Percentiles rank a stretch among this genome's conserved stretches.
Conservation (phyloP, 2,113 vertebrate genomes). For the Rhodinocichla rosea region DNA sequence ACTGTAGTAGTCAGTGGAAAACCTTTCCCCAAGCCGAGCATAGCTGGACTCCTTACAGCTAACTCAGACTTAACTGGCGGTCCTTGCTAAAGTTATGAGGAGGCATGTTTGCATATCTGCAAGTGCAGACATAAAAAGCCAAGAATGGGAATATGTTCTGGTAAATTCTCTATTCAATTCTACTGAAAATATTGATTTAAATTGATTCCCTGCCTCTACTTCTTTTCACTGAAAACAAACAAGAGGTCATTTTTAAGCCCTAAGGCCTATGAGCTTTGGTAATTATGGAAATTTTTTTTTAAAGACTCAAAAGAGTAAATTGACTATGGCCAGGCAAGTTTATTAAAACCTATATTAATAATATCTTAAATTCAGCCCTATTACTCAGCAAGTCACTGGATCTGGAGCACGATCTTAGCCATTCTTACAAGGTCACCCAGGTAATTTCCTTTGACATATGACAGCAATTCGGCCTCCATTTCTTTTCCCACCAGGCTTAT, state of each 20-base stretch:
- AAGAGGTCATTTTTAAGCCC: conserved; percentile 44
- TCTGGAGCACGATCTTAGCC: conserved; percentile 33
- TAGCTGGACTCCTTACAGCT: neutral
- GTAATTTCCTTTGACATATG: conserved; percentile 59
- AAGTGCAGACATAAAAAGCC: neutral
- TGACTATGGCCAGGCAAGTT: neutral
- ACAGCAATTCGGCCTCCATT: conserved; percentile 15
- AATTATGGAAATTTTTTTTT: neutral
- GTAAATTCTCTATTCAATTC: conserved; percentile 5
- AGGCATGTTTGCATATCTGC: neutral
- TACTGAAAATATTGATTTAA: conserved; percentile 48
- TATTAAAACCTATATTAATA: conserved; percentile 32
- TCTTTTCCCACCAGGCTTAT: conserved; percentile 54
- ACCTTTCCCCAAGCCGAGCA: neutral
- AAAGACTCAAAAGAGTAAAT: neutral
- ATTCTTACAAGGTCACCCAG: conserved; percentile 57
- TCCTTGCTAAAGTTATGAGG: neutral
- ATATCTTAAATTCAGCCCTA: neutral
- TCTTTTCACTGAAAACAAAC: conserved; percentile 45
- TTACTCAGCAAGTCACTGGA: conserved; percentile 1
- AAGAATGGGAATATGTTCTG: neutral
- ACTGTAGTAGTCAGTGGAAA: neutral
- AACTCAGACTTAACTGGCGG: neutral
- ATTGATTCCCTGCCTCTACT: conserved; percentile 48
- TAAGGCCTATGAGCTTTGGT: neutral